A percentile compares a stretch with the other conserved stretches of the same genome.
phyloP scores from a whole-genome alignment of 2,888 invertebrate species.

The Apamea monoglypha region DNA sequence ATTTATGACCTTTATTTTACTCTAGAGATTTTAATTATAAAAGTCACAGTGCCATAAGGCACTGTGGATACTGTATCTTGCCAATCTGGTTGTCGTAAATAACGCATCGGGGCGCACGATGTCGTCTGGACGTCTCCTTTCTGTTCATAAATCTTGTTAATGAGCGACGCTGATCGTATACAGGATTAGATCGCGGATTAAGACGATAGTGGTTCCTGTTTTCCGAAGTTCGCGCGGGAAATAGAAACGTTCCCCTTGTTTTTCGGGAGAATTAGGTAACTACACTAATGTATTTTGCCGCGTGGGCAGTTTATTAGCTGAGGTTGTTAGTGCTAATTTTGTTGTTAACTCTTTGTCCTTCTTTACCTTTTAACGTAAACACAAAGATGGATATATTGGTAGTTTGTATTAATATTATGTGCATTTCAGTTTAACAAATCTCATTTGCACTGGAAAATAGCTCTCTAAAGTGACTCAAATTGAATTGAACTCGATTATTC shows the following conservation, averaged over 20 bases:
- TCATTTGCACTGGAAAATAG: slow-evolving; percentile 49
- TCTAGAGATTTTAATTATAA: slow-evolving; percentile 66
- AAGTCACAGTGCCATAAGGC: slow-evolving; percentile 68
- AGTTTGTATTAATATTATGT: background rate
- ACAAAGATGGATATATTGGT: background rate
- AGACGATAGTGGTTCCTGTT: slow-evolving; percentile 67
- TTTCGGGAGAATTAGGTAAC: slow-evolving; percentile 57
- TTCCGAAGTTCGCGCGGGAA: slow-evolving; percentile 65
- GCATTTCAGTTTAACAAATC: slow-evolving; percentile 35
- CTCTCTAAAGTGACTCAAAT: slow-evolving; percentile 57
- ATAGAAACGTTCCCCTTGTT: slow-evolving; percentile 61
- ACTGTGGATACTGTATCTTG: slow-evolving; percentile 75
- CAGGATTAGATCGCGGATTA: slow-evolving; percentile 83
- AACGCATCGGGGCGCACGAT: slow-evolving; percentile 82
- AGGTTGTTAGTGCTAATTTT: slow-evolving; percentile 41
- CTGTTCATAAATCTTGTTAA: slow-evolving; percentile 89
- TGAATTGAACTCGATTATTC: slow-evolving; percentile 70
- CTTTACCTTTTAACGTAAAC: background rate
- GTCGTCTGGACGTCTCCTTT: slow-evolving; percentile 84
- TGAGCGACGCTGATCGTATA: slow-evolving; percentile 86
- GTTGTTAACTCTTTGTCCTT: slow-evolving; percentile 27
- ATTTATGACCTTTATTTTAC: slow-evolving; percentile 61
- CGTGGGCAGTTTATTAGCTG: slow-evolving; percentile 48
- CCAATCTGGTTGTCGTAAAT: slow-evolving; percentile 85
- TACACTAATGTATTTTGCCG: slow-evolving; percentile 54